A percentile compares a stretch with the other conserved stretches of the same genome.
These are phyloP conservation scores for Polydrusus cervinus DNA, from an alignment of 2,888 invertebrate genomes.

Conservation along the genomic window DNA sequence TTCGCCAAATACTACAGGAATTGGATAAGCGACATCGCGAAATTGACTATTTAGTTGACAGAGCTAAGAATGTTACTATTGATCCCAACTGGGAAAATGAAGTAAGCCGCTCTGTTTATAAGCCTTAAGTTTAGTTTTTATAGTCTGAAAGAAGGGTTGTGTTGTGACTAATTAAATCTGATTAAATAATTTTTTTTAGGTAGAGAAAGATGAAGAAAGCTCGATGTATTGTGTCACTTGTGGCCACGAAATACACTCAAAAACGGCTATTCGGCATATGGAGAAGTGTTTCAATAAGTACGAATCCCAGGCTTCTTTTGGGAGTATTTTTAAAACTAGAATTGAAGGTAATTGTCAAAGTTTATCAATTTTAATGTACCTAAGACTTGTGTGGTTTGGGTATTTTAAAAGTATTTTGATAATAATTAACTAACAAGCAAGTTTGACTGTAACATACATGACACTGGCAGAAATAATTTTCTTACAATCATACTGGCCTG, in stretches of 20 bases:
- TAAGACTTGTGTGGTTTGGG: no score
- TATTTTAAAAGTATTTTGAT: no score
- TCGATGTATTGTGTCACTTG: slow-evolving; percentile 98
- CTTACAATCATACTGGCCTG: no score
- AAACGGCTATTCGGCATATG: slow-evolving; percentile 96
- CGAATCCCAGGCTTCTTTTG: slow-evolving; percentile 97
- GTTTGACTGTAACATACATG: no score
- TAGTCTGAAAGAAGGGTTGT: no score
- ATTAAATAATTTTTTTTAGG: slow-evolving; percentile 36
- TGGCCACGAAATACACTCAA: slow-evolving; percentile 94
- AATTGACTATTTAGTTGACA: slow-evolving; percentile 86
- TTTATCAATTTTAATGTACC: no score
- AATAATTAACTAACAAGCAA: no score
- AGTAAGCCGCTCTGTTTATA: slow-evolving; percentile 63
- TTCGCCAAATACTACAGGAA: slow-evolving; percentile 85
- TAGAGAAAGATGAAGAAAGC: slow-evolving; percentile 79
- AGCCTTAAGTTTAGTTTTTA: not conserved
- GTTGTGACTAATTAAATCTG: no score
- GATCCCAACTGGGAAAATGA: slow-evolving; percentile 79
- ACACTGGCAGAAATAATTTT: no score
- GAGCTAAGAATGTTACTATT: slow-evolving; percentile 82
- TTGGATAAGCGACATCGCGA: slow-evolving; percentile 85
- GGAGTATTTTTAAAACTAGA: slow-evolving; percentile 93
- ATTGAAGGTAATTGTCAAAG: slow-evolving; percentile 80
- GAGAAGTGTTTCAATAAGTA: slow-evolving; percentile 98